These are phyloP conservation scores for Microcebus ravelobensis DNA, from an alignment of 2,113 vertebrate genomes.

Conservation along the genomic window DNA sequence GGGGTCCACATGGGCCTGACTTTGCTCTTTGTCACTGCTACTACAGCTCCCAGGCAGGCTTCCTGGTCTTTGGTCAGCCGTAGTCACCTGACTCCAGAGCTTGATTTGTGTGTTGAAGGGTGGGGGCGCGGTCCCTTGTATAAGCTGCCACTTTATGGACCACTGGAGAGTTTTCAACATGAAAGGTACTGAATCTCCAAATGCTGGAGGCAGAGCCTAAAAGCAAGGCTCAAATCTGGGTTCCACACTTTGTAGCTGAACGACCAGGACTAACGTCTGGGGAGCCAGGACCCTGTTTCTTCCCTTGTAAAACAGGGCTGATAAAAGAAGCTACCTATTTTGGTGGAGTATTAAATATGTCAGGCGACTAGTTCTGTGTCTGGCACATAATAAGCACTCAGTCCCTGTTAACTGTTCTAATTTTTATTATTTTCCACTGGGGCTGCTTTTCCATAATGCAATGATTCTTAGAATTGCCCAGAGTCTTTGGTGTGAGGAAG, in stretches of 20 bases:
- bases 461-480: constrained; percentile 54
- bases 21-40: not conserved
- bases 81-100: not conserved
- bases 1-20: not conserved
- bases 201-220: not conserved
- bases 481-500: constrained; percentile 42
- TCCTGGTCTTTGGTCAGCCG: constrained; percentile 24
- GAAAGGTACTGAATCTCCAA: not conserved
- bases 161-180: not conserved
- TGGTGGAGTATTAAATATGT: constrained; percentile 45
- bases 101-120: not conserved
- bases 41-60: not conserved
- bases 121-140: not conserved
- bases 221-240: not conserved
- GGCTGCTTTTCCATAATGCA: constrained; percentile 25
- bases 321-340: constrained; percentile 64
- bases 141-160: not conserved
- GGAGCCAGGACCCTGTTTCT: not conserved
- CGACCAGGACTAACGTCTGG: not conserved
- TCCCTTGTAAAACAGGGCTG: constrained; percentile 40
- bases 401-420: constrained; percentile 50
- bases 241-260: constrained; percentile 25
- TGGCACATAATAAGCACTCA: constrained; percentile 61
- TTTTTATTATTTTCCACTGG: constrained; percentile 58
- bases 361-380: constrained; percentile 45